Percentiles rank a stretch among this genome's conserved stretches.
Conservation (phyloP, 2,888 invertebrate species). For the Kryphioiulus occultus region DNA sequence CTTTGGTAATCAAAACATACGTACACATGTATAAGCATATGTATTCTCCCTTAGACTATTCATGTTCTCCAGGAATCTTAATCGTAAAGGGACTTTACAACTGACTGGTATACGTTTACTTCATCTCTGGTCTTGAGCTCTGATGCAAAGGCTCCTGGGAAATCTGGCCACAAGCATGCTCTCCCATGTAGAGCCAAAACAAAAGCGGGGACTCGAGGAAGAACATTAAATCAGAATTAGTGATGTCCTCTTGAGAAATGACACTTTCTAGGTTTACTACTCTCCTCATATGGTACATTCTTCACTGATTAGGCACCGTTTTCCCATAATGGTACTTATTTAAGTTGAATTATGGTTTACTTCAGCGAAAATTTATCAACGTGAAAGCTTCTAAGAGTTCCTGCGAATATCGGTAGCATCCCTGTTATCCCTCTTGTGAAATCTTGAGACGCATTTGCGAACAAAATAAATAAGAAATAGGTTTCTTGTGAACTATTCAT, state of each 20-base stretch:
- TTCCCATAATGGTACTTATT: conserved; percentile 39
- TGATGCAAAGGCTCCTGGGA: background rate
- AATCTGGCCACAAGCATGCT: background rate
- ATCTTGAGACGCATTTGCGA: background rate
- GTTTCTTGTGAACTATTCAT: background rate
- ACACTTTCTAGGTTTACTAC: conserved; percentile 21
- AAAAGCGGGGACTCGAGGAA: background rate
- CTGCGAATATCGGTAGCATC: background rate
- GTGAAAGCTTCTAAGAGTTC: background rate
- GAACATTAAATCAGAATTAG: conserved; percentile 11
- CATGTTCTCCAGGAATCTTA: background rate
- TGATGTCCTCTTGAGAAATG: conserved; percentile 30
- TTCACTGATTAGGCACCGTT: conserved; percentile 21
- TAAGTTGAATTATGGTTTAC: conserved; percentile 26
- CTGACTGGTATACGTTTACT: background rate
- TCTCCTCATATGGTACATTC: background rate
- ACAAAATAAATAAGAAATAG: background rate
- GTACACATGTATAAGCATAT: too few relatives aligned
- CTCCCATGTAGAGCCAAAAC: background rate
- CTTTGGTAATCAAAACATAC: too few relatives aligned
- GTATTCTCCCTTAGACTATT: background rate
- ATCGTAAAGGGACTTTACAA: background rate
- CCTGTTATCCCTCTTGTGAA: background rate
- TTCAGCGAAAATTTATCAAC: conserved; percentile 19
- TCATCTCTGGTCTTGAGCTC: background rate